These are phyloP conservation scores for Knipowitschia caucasica DNA, from an alignment of 2,797 vertebrate genomes.

Conservation along the genomic window DNA sequence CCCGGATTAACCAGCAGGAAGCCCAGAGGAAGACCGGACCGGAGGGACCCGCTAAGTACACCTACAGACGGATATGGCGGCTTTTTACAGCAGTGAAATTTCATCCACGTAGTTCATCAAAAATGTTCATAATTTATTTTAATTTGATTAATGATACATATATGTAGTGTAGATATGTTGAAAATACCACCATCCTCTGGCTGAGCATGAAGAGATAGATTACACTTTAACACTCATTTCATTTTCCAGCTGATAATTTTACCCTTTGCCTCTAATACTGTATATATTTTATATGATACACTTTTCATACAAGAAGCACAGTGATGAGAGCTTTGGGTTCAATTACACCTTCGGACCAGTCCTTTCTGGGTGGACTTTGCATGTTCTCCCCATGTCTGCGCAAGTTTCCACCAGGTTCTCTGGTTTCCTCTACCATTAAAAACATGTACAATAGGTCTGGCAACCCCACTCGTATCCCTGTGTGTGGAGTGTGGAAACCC, in stretches of 20 bases:
- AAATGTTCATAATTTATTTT: neutral
- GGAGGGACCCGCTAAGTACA: neutral
- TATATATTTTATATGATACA: too few relatives aligned
- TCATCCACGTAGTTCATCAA: neutral
- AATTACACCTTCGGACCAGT: conserved; percentile 23
- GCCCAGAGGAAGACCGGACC: neutral
- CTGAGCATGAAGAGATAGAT: conserved; percentile 5
- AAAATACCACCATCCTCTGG: neutral
- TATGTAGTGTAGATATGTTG: neutral
- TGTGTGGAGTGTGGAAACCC: too few relatives aligned
- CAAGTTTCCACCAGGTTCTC: too few relatives aligned
- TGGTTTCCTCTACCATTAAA: too few relatives aligned
- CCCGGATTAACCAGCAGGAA: neutral
- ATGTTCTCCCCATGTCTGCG: too few relatives aligned
- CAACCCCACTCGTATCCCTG: too few relatives aligned
- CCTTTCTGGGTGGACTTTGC: too few relatives aligned
- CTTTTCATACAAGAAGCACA: too few relatives aligned
- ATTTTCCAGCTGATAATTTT: conserved; percentile 8
- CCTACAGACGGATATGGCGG: neutral
- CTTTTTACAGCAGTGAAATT: neutral
- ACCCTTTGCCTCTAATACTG: conserved; percentile 15
- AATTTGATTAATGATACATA: neutral
- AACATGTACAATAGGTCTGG: too few relatives aligned
- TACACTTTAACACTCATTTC: conserved; percentile 2
- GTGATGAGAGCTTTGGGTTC: conserved; percentile 16